Evolutionary conservation across 2,113 vertebrate species (phyloP).

Genomic region (Chloropsis hardwickii): DNA sequence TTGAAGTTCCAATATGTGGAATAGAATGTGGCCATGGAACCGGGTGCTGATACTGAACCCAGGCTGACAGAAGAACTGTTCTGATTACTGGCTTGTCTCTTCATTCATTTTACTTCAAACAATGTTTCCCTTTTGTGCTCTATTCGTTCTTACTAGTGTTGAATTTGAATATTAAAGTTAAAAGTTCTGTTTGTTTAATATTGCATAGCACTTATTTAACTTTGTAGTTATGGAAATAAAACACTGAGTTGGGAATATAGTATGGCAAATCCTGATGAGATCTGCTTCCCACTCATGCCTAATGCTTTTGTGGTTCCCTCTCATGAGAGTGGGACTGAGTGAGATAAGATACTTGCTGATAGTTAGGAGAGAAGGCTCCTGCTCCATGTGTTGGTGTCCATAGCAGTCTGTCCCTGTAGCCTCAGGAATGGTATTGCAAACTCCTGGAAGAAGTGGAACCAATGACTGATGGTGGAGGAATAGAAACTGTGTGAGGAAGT

Average conservation of each 20-base stretch:
- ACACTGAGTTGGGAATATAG: not conserved
- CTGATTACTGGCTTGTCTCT: constrained; percentile 33
- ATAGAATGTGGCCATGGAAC: constrained; percentile 35
- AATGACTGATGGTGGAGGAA: not conserved
- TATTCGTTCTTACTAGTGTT: constrained; percentile 71
- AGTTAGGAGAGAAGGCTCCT: not conserved
- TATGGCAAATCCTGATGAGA: not conserved
- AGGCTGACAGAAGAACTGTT: constrained; percentile 48
- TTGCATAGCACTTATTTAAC: constrained; percentile 46
- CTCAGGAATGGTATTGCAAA: not conserved
- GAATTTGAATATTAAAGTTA: constrained; percentile 76
- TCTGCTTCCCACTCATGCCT: not conserved
- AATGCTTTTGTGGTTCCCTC: not conserved
- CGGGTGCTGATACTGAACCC: constrained; percentile 31
- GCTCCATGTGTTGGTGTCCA: not conserved
- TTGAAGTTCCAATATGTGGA: constrained; percentile 34
- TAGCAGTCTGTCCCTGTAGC: not conserved
- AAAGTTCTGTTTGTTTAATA: constrained; percentile 70
- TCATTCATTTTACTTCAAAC: constrained; percentile 59
- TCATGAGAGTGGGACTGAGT: not conserved
- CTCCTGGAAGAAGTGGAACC: not conserved
- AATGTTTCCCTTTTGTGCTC: constrained; percentile 65
- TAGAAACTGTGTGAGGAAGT: not conserved
- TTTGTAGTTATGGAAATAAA: not conserved
- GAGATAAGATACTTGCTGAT: not conserved